phyloP scores from a whole-genome alignment of 1,140 invertebrate genomes.

The Polypedilum pembai region DNA sequence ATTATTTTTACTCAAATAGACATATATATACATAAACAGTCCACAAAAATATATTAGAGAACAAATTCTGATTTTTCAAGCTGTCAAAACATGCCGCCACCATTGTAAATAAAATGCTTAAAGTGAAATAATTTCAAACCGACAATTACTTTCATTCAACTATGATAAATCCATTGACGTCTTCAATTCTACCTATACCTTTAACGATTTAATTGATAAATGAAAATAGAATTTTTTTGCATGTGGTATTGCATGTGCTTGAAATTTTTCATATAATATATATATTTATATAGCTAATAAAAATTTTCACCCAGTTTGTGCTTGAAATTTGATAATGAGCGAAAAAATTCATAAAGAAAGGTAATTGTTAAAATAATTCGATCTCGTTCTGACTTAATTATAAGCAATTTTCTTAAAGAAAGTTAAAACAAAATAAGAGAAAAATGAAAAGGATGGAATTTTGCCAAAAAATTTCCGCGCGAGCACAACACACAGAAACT shows the following conservation, averaged over 20 bases:
- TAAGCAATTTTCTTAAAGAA: not conserved
- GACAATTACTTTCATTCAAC: too few species aligned
- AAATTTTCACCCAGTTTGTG: not conserved
- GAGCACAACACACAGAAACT: not conserved
- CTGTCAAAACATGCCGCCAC: not conserved
- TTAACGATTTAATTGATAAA: too few species aligned
- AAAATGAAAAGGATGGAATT: not conserved
- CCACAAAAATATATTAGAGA: not conserved
- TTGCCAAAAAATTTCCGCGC: conserved; percentile 18
- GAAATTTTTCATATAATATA: not conserved
- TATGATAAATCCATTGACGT: too few species aligned
- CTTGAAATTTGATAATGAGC: not conserved
- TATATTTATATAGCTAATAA: not conserved
- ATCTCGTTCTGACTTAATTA: not conserved
- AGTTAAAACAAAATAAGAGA: not conserved
- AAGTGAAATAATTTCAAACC: too few species aligned
- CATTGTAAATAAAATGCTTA: too few species aligned
- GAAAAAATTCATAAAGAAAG: not conserved
- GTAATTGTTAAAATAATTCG: not conserved
- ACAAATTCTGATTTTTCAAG: not conserved
- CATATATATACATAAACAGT: not conserved
- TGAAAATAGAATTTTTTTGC: too few species aligned
- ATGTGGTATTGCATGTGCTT: too few species aligned
- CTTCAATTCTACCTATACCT: too few species aligned
- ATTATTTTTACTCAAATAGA: not conserved